Evolutionary conservation across 92 coral and sea anemone genomes (phyloP).

Genomic region (Epizoanthus illoricatus): DNA sequence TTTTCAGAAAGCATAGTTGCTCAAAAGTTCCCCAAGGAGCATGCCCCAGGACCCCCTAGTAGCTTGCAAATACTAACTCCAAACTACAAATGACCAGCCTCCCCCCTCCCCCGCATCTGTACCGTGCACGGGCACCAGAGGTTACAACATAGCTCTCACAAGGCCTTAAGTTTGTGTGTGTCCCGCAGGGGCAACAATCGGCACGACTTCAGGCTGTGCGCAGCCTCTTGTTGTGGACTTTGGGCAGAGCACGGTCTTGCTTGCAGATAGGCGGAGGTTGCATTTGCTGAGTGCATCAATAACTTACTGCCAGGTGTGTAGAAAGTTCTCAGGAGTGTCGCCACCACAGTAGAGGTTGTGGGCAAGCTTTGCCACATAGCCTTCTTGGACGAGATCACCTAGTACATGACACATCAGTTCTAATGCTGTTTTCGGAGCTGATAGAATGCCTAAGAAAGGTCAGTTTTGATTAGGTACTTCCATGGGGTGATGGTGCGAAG

Average conservation of each 20-base stretch:
- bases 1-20: too few species aligned
- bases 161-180: too few species aligned
- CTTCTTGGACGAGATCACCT: constrained; percentile 52
- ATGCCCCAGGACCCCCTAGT: too few species aligned
- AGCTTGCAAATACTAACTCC: too few species aligned
- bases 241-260: constrained; percentile 56
- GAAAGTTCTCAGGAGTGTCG: constrained; percentile 43
- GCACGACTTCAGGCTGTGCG: too few species aligned
- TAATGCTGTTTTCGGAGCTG: constrained; percentile 52
- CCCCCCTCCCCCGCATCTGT: too few species aligned
- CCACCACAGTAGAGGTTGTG: constrained; percentile 59
- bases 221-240: constrained; percentile 48
- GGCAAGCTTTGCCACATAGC: constrained; percentile 58
- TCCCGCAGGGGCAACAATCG: too few species aligned
- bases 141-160: too few species aligned
- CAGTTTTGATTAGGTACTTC: constrained; percentile 46
- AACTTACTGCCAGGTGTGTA: constrained; percentile 47
- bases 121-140: too few species aligned
- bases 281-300: constrained; percentile 43
- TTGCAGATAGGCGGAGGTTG: constrained; percentile 49
- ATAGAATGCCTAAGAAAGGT: constrained; percentile 46
- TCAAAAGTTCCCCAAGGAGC: too few species aligned
- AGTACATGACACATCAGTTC: constrained; percentile 56
- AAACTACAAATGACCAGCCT: too few species aligned
- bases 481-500: constrained; percentile 55